These are phyloP conservation scores for Apaloderma vittatum DNA, from an alignment of 2,113 vertebrate species.

Conservation along the genomic window DNA sequence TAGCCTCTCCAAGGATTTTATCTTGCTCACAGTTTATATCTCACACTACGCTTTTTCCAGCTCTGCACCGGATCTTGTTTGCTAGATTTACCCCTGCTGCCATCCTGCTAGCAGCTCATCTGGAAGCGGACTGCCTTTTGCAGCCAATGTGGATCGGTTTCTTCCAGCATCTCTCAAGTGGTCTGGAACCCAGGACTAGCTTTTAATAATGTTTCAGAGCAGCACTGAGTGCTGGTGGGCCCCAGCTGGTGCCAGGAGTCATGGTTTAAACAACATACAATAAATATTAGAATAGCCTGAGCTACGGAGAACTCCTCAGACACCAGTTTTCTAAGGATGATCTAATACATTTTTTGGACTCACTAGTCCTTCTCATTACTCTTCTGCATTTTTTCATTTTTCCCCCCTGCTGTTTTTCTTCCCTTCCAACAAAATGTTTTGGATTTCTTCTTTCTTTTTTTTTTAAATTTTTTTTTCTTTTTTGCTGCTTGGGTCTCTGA, in stretches of 20 bases:
- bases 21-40: neutral
- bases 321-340: slow-evolving; percentile 55
- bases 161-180: neutral
- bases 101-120: neutral
- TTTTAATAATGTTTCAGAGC: neutral
- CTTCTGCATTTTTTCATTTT: slow-evolving; percentile 31
- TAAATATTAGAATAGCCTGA: slow-evolving; percentile 51
- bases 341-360: slow-evolving; percentile 57
- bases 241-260: neutral
- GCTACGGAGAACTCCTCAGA: slow-evolving; percentile 4
- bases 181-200: neutral
- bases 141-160: neutral
- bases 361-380: neutral
- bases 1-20: neutral
- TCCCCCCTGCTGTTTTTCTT: slow-evolving; percentile 29
- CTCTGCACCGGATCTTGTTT: neutral
- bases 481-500: neutral
- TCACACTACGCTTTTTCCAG: neutral
- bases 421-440: slow-evolving; percentile 41
- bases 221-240: accelerated
- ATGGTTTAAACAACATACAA: slow-evolving; percentile 19
- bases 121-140: neutral
- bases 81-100: neutral
- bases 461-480: no score
- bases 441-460: neutral